These are phyloP conservation scores for Cephus pulcher DNA, from an alignment of 2,888 invertebrate species.

Conservation along the genomic window DNA sequence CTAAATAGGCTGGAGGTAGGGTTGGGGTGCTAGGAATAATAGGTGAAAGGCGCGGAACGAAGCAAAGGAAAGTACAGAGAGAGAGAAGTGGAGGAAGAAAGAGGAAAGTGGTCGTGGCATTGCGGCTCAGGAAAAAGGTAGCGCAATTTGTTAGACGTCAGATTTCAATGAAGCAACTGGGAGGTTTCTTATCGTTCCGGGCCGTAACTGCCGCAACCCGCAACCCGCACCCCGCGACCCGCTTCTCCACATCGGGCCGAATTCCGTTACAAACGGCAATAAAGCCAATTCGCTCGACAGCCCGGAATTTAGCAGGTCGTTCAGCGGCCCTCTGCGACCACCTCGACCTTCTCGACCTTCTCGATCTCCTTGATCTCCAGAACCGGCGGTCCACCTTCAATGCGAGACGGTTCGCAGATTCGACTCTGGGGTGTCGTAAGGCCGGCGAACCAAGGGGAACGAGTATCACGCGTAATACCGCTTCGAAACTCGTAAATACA, in stretches of 20 bases:
- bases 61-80: neutral
- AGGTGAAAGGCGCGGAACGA: neutral
- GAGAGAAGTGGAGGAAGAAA: neutral
- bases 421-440: neutral
- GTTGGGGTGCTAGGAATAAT: neutral
- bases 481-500: conserved; percentile 39
- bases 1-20: neutral
- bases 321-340: neutral
- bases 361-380: neutral
- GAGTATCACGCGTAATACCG: neutral
- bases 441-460: neutral
- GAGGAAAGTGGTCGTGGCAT: neutral
- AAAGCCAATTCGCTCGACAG: conserved; percentile 33
- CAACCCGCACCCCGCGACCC: conserved; percentile 26
- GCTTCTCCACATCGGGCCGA: conserved; percentile 3
- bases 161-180: conserved; percentile 46
- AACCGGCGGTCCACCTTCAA: neutral
- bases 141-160: conserved; percentile 48
- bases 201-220: conserved; percentile 24
- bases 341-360: neutral
- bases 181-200: conserved; percentile 39
- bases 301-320: conserved; percentile 27
- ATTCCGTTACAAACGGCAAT: conserved; percentile 30
- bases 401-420: neutral
- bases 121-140: conserved; percentile 11